phyloP scores from a whole-genome alignment of 2,113 vertebrate genomes.

The Tamias sibiricus region DNA sequence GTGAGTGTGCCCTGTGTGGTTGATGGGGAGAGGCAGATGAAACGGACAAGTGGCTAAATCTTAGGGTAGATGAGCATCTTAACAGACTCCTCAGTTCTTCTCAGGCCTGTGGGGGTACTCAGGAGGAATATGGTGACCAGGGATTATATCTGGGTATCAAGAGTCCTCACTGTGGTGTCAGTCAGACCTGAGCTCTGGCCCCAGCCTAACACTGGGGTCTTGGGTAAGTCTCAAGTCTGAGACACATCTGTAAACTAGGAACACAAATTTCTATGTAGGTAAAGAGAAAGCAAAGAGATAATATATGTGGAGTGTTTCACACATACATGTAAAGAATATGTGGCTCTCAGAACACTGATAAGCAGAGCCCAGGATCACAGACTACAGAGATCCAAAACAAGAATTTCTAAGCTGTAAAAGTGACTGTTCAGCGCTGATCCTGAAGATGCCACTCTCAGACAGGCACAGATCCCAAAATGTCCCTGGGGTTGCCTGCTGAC shows the following conservation, averaged over 20 bases:
- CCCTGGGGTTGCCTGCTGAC: not conserved
- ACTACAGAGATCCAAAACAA: not conserved
- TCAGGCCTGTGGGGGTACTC: too few relatives aligned
- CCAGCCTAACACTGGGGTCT: not conserved
- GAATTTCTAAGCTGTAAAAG: not conserved
- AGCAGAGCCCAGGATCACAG: not conserved
- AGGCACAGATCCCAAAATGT: not conserved
- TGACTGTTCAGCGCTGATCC: not conserved
- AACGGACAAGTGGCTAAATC: too few relatives aligned
- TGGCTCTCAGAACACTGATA: too few relatives aligned
- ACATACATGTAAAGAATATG: not conserved
- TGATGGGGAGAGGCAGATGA: not conserved
- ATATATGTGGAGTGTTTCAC: too few relatives aligned
- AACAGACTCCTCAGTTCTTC: not conserved
- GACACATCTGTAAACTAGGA: not conserved
- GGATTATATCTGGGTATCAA: not conserved
- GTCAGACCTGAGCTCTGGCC: not conserved
- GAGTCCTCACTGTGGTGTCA: not conserved
- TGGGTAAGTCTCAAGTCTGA: not conserved
- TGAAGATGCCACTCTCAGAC: not conserved
- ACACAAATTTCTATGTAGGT: not conserved
- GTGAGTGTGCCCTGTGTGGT: not conserved
- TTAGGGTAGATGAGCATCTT: not conserved
- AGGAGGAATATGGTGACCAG: not conserved
- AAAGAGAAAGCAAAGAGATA: too few relatives aligned